Base-by-base conservation (phyloP, 2,888 invertebrate species). In the Ligdia adustata region DNA sequence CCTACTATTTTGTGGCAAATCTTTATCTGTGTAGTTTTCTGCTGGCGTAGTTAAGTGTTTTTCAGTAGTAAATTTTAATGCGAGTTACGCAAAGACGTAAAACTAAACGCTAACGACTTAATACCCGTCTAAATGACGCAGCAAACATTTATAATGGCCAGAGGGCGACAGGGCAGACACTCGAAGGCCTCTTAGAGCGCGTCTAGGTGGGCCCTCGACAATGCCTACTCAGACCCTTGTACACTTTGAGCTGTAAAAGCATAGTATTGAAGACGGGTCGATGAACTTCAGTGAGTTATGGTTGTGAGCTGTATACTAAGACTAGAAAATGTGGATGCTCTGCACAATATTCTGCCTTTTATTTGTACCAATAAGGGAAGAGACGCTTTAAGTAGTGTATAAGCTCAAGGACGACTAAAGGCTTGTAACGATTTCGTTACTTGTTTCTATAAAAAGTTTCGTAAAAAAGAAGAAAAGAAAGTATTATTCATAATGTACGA, bases 141-240 rank as follows among this genome's bases (percentile, higher is more conserved):
- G 48, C 54, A 42, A 46, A 46, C 52, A 52, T 47, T 57, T 64
- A 52, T 64, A 72, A 75, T 66, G 69, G 69, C 56, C 63, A 62
- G 60, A 66, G 66, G 61, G 60, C 67, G 69, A 65, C 67, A 68
- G 73, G 69, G 66, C 66, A 62, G 54, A 57, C 63, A 53, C 66
- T 72, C 59, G 60, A 58, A 57, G 62, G 45, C 63, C 73, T 54
- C 73, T 75, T 55, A 40, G 54, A 61, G 67, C 57, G 58, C 63
- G 73, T 71, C 69, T 73, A 73, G 74, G 69, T 63, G 57, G 63
- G 65, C 56, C 60, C 76, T 79, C 61, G 52, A 77, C 72, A 70
- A 69, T 69, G 75, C 72, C 66, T 69, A 67, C 70, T 70, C 67
- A 68, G 64, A 49, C 58, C 56, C 62, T 66, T 61, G 64, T 66